These are phyloP conservation scores for Leptinotarsa defecta DNA, from an alignment of 1,140 invertebrate species.

Conservation along the genomic window DNA sequence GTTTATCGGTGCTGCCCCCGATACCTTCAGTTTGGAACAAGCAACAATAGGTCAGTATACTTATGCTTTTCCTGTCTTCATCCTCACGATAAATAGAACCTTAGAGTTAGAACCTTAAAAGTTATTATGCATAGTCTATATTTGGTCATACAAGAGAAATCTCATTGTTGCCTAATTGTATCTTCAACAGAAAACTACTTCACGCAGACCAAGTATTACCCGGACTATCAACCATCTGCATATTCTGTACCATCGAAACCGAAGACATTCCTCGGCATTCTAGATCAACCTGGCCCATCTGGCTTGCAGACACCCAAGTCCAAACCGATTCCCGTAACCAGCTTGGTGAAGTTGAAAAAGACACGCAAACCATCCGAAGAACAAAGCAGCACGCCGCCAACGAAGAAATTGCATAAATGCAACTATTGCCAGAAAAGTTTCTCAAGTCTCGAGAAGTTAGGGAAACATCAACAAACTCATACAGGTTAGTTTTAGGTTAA, in stretches of 20 bases:
- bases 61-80: neutral
- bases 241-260: conserved; percentile 35
- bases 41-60: conserved; percentile 33
- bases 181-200: conserved; percentile 40
- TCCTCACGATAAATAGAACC: neutral
- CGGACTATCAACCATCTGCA: conserved; percentile 34
- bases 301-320: conserved; percentile 50
- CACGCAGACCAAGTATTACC: conserved; percentile 46
- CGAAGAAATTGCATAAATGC: conserved; percentile 58
- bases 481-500: conserved; percentile 54
- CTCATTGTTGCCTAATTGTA: neutral
- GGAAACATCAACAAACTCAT: conserved; percentile 67
- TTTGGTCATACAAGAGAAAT: no score
- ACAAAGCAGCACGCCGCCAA: conserved; percentile 31
- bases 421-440: conserved; percentile 64
- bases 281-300: conserved; percentile 51
- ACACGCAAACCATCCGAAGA: conserved; percentile 33
- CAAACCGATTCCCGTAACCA: conserved; percentile 31
- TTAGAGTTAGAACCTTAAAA: no score
- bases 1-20: conserved; percentile 33
- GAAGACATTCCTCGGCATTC: conserved; percentile 40
- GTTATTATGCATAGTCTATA: no score
- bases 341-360: conserved; percentile 28
- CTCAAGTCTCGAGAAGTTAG: conserved; percentile 65
- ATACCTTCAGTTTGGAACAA: conserved; percentile 44